Evolutionary conservation across 2,113 vertebrate genomes (phyloP), one percentile per base, ranked within the genome.

Genomic region (Otis tarda): DNA sequence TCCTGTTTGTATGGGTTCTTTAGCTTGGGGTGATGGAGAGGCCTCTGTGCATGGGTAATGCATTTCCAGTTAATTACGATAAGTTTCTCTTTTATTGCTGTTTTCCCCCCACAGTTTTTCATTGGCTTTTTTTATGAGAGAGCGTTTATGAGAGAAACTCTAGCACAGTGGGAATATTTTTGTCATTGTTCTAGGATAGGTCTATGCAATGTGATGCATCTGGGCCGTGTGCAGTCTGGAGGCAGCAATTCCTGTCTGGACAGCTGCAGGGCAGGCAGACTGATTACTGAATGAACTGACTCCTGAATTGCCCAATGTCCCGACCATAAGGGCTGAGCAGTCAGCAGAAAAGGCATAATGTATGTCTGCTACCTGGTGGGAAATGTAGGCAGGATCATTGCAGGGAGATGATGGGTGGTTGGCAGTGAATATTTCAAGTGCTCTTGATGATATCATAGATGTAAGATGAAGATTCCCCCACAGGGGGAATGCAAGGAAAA

Each of bases 1-100:
- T 68, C 39, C 70, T 94, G 59, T 76, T 97, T 74, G 7, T 92
- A 49, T 79, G 61, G 69, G 33, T 90, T 89, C 74, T 76, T 92
- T 94, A 93, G 77, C 73, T 87, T 73, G 64, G 30, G 41, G 63
- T 79, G 77, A 49, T 87, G 57, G 69, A 75, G 57, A 43, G 63
- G 76, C 70, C 81, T 91, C 71, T 87, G 19, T 88, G 69, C 39
- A 30, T 52, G 68, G 27, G 39, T 52, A 76, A 59, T 61, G 61
- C 3, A 41, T 73, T 85, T 89, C 59, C 80, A 73, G 53, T n/a
- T 93, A 70, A 63, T 89, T 76, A 47, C 4, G 6, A 3, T 52
- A 87, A 92, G 81, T 56, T 87, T 53, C 9, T 77, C 35, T 81
- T 80, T 69, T 70, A 28, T 57, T 92, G 30, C 30, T 33, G 25